These are phyloP conservation scores for Astatotilapia flaviijosephi DNA, from an alignment of 2,113 vertebrate species.

Conservation along the genomic window DNA sequence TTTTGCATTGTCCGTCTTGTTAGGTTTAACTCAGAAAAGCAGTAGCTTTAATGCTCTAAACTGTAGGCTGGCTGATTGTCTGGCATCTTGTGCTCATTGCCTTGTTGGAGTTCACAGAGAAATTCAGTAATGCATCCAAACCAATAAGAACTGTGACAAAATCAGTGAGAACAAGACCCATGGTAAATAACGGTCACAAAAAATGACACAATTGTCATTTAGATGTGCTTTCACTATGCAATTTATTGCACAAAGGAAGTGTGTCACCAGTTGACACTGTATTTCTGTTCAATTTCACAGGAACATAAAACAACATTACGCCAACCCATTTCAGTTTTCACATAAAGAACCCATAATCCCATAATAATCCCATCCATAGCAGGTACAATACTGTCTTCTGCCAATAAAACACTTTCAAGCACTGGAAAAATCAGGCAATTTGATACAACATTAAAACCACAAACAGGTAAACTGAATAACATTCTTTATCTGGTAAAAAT, in stretches of 20 bases:
- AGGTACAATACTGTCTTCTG: background rate
- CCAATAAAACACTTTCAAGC: conserved; percentile 1
- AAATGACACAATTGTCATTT: background rate
- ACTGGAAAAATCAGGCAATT: background rate
- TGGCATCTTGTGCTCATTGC: background rate
- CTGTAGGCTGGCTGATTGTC: background rate
- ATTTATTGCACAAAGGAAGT: background rate
- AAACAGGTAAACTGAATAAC: background rate
- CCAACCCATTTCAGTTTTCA: background rate
- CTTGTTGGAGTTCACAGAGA: background rate
- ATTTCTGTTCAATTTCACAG: background rate
- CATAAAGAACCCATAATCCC: background rate
- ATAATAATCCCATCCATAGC: background rate
- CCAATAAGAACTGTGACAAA: background rate
- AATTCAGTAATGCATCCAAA: background rate
- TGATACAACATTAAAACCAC: background rate
- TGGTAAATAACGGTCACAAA: background rate
- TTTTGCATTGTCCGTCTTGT: background rate
- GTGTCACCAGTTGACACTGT: background rate
- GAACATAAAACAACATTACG: background rate
- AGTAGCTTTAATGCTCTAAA: background rate
- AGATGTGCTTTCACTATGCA: background rate
- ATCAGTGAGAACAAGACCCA: background rate
- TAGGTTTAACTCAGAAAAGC: background rate
- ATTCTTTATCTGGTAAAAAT: background rate